Conservation (phyloP, 2,888 invertebrate genomes). For the Dilophus febrilis region DNA sequence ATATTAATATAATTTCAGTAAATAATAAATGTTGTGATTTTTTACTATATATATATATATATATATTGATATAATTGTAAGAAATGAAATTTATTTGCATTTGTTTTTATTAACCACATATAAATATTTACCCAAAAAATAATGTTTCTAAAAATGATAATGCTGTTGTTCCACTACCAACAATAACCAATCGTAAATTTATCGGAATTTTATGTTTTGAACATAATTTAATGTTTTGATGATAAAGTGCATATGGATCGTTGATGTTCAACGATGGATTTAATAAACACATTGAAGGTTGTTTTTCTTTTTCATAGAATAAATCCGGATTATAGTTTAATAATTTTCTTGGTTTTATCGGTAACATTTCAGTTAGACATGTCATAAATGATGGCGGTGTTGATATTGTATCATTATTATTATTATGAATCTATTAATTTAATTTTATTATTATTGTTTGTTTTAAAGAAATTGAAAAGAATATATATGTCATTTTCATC, state of each 20-base stretch:
- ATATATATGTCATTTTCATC: no score
- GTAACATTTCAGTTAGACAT: conserved; percentile 7
- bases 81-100: conserved; percentile 1
- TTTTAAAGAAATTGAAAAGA: no score
- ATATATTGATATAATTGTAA: neutral
- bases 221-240: conserved; percentile 33
- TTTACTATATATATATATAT: conserved; percentile 21
- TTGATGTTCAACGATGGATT: neutral
- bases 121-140: conserved; percentile 31
- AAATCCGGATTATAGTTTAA: conserved; percentile 1
- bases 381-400: no score
- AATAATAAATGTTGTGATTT: conserved; percentile 36
- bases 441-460: no score
- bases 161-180: conserved; percentile 44
- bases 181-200: conserved; percentile 40
- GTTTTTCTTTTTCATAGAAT: conserved; percentile 1
- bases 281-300: conserved; percentile 1
- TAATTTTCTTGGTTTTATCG: conserved; percentile 4
- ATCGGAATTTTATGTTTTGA: conserved; percentile 32
- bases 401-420: no score
- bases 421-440: no score
- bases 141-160: conserved; percentile 42
- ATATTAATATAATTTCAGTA: conserved; percentile 51
- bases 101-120: conserved; percentile 1
- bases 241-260: conserved; percentile 27